Conservation (phyloP, 2,797 vertebrate species). For the Leucoraja ocellata region DNA sequence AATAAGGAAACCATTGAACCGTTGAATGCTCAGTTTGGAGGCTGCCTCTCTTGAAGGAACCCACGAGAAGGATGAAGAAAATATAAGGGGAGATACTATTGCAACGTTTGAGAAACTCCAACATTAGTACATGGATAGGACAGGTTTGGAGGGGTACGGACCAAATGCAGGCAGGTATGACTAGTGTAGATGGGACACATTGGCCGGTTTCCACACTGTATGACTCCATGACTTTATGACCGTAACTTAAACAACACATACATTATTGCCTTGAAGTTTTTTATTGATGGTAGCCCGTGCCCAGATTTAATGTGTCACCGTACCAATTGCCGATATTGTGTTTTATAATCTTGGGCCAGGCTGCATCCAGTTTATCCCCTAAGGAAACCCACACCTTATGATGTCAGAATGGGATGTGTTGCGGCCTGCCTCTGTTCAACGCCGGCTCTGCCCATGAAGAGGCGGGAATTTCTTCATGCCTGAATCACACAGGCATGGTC, state of each 20-base stretch:
- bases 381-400: background rate
- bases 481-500: background rate
- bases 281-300: background rate
- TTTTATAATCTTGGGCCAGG: background rate
- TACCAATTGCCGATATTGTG: background rate
- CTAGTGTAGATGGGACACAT: too few relatives aligned
- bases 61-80: too few relatives aligned
- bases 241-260: too few relatives aligned
- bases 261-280: too few relatives aligned
- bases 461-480: background rate
- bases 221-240: too few relatives aligned
- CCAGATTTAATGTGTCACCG: background rate
- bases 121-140: too few relatives aligned
- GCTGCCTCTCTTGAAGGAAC: background rate
- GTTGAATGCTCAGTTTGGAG: too few relatives aligned
- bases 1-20: too few relatives aligned
- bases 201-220: too few relatives aligned
- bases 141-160: too few relatives aligned
- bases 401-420: background rate
- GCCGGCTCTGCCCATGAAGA: background rate
- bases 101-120: too few relatives aligned
- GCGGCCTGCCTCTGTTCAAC: background rate
- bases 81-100: background rate
- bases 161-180: too few relatives aligned
- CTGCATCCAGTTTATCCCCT: background rate